Conservation (phyloP, 2,888 invertebrate species). For the Erynnis tages region DNA sequence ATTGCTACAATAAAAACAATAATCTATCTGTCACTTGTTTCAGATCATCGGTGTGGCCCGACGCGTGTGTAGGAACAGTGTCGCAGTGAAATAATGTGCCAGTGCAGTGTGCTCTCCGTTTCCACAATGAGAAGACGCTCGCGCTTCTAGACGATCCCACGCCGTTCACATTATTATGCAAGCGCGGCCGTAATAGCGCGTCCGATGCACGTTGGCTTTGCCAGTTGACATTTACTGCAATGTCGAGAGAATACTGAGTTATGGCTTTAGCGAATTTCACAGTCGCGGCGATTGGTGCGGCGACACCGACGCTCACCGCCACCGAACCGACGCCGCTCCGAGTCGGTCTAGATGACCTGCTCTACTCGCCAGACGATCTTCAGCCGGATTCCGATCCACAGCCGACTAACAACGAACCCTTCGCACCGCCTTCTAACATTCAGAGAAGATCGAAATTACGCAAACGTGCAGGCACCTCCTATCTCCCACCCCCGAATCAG, state of each 20-base stretch:
- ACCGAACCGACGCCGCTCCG: slow-evolving; percentile 59
- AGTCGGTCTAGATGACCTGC: slow-evolving; percentile 64
- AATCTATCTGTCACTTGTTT: slow-evolving; percentile 53
- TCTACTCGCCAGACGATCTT: slow-evolving; percentile 62
- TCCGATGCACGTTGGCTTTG: slow-evolving; percentile 49
- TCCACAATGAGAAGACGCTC: slow-evolving; percentile 58
- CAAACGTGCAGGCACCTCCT: slow-evolving; percentile 72
- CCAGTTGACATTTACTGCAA: slow-evolving; percentile 48
- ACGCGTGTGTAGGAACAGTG: slow-evolving; percentile 40
- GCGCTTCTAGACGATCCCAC: slow-evolving; percentile 51
- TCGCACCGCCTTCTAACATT: slow-evolving; percentile 46
- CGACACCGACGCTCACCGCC: slow-evolving; percentile 57
- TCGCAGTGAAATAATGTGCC: slow-evolving; percentile 49
- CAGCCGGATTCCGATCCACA: slow-evolving; percentile 50
- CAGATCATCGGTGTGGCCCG: slow-evolving; percentile 47
- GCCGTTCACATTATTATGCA: slow-evolving; percentile 58
- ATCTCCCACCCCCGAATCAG: slow-evolving; percentile 70
- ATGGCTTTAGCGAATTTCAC: slow-evolving; percentile 76
- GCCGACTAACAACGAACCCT: slow-evolving; percentile 55
- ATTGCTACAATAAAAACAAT: too few species aligned
- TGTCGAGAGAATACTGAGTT: slow-evolving; percentile 60
- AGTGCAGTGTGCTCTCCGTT: slow-evolving; percentile 53
- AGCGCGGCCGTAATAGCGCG: slow-evolving; percentile 51
- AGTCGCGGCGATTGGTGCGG: slow-evolving; percentile 55
- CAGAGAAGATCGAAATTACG: slow-evolving; percentile 60